A percentile compares a stretch with the other conserved stretches of the same genome.
Conservation (phyloP, 2,888 invertebrate species). For the Parnassius apollo region DNA sequence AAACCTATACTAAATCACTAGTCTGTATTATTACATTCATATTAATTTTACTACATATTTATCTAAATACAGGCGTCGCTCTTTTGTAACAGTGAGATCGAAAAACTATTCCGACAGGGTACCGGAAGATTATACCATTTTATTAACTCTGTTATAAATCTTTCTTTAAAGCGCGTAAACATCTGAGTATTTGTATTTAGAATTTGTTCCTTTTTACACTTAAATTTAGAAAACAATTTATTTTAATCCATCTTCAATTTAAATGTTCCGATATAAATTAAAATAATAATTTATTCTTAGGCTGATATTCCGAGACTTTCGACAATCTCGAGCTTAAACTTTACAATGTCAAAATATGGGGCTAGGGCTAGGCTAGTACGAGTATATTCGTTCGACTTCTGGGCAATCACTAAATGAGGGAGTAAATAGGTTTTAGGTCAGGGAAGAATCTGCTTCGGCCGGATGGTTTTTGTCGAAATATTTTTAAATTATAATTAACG, state of each 20-base stretch:
- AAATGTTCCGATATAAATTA: no score
- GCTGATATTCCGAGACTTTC: no score
- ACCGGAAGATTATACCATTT: slow-evolving; percentile 23
- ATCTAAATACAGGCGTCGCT: slow-evolving; percentile 29
- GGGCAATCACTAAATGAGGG: no score
- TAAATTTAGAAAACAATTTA: background rate
- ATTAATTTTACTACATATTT: slow-evolving; percentile 30
- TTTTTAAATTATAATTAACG: no score
- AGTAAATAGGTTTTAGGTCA: no score
- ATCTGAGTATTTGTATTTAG: slow-evolving; percentile 11
- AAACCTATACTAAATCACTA: slow-evolving; percentile 79
- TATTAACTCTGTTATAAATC: slow-evolving; percentile 25
- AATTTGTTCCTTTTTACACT: slow-evolving; percentile 4
- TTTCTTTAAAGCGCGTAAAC: slow-evolving; percentile 20
- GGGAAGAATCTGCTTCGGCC: no score
- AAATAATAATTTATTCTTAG: no score
- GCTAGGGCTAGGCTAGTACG: no score
- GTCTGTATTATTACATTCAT: slow-evolving; percentile 65
- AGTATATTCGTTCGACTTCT: no score
- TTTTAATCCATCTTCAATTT: background rate
- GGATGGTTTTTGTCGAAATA: no score
- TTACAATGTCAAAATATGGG: no score
- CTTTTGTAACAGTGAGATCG: slow-evolving; percentile 22
- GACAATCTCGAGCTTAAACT: no score
- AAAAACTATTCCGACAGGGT: slow-evolving; percentile 13